Evolutionary conservation across 2,113 vertebrate species (phyloP).

Genomic region (Apistogramma diplotaenia): DNA sequence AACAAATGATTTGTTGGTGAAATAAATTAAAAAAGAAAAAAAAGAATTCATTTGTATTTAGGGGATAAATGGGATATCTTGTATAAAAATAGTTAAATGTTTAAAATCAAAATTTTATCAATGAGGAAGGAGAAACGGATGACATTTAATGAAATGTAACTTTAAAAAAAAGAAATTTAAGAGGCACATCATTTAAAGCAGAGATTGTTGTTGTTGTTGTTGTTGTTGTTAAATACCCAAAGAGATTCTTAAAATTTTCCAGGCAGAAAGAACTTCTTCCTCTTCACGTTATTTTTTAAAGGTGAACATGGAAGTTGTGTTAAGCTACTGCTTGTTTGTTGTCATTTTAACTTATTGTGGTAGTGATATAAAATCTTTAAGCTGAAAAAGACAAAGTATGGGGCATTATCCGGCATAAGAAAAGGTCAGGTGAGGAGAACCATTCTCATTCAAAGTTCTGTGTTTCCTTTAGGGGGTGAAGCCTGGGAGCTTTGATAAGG

Average conservation of each 20-base stretch:
- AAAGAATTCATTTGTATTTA: too few relatives aligned
- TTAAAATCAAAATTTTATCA: background rate
- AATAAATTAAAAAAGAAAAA: too few relatives aligned
- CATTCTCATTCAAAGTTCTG: constrained; percentile 62
- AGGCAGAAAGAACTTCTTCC: background rate
- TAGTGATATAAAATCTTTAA: background rate
- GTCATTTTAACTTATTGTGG: background rate
- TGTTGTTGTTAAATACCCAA: background rate
- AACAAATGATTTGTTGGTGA: too few relatives aligned
- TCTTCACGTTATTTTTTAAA: background rate
- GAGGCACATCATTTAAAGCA: background rate
- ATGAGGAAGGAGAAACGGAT: background rate
- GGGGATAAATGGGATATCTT: background rate
- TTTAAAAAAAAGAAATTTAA: background rate
- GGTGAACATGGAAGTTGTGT: background rate
- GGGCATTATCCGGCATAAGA: background rate
- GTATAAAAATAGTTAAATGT: background rate
- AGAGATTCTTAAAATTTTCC: background rate
- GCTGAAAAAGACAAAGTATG: background rate
- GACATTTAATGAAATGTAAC: background rate
- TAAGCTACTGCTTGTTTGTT: background rate
- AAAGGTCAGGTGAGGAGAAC: background rate
- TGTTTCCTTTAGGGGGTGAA: constrained; percentile 91
- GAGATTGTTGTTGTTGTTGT: background rate
- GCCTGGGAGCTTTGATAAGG: constrained; percentile 98